Base-by-base conservation (phyloP, 2,888 invertebrate genomes). In the Luperina testacea region DNA sequence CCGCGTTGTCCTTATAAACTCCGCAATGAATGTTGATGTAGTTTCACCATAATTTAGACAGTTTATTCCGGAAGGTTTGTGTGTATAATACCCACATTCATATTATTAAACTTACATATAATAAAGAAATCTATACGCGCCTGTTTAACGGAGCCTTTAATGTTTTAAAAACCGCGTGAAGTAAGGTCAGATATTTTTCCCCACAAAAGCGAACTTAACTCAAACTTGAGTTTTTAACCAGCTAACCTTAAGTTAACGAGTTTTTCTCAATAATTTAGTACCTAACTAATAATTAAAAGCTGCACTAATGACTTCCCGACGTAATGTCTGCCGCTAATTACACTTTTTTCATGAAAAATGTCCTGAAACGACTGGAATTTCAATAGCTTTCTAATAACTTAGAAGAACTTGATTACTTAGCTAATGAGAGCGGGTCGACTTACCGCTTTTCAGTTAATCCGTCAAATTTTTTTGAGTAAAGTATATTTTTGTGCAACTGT, bases 261-360 rank as follows among this genome's bases (percentile, higher is more conserved):
- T 72, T 69, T 57, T 51, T 51, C 65, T 72, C 51, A 57, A 84
- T 72, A 81, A 72, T 24, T 65, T n/a, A 59, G 24, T 17, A 42
- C 38, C 5, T 48, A 77, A 27, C 24, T 53, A 32, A n/a, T 53
- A 32, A 42, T 48, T 74, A 51, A 80, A 59, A 71, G 57, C 61
- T 81, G 65, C 85, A 70, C 74, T 85, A 82, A 82, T 67, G 75
- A 81, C 85, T 75, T 17, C 27, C 27, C 38, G 15, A 38, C 68
- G 59, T 82, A 77, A 80, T 76, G 72, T 57, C 79, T 51, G 13
- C 24, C 53, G 27, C 77, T 88, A 88, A 88, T 88, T 88, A 77
- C 80, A 61, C 42, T 85, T 88, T 85, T 86, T 81, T 68, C 59
- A 72, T 64, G 63, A 71, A 78, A 79, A 77, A 59, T 24, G 48